These are phyloP conservation scores for Sphaeridia pumilis DNA, from an alignment of 2,888 invertebrate genomes.

Conservation along the genomic window DNA sequence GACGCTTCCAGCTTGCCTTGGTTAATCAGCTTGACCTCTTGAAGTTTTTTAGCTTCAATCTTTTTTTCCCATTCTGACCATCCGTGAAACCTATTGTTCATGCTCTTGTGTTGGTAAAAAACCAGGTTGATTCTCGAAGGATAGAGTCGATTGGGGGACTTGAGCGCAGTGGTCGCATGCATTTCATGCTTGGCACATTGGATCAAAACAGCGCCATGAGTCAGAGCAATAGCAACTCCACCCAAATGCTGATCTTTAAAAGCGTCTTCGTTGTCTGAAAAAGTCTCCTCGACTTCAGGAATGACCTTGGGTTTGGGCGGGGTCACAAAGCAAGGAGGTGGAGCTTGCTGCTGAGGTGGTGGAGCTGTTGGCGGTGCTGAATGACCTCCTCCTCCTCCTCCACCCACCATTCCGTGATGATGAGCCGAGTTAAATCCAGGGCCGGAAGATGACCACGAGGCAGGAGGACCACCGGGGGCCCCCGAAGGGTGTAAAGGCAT, in stretches of 20 bases:
- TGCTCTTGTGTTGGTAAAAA: conserved; percentile 88
- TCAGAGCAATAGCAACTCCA: conserved; percentile 85
- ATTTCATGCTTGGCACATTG: conserved; percentile 95
- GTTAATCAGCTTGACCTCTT: conserved; percentile 37
- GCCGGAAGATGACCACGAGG: not conserved
- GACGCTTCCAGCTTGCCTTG: conserved; percentile 36
- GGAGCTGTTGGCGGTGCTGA: conserved; percentile 53
- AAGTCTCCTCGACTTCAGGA: conserved; percentile 37
- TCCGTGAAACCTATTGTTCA: conserved; percentile 80
- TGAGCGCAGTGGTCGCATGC: conserved; percentile 86
- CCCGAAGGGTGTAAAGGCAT: not conserved
- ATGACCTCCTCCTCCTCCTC: too few relatives aligned
- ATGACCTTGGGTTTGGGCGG: conserved; percentile 35
- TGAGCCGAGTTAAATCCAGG: not conserved
- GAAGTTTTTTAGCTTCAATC: conserved; percentile 63
- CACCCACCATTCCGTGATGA: not conserved
- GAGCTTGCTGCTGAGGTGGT: conserved; percentile 1
- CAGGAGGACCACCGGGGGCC: not conserved
- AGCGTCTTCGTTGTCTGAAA: conserved; percentile 54
- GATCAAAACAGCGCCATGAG: conserved; percentile 87
- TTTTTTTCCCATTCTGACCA: conserved; percentile 86
- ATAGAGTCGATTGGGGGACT: conserved; percentile 69
- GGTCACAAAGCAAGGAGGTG: conserved; percentile 33
- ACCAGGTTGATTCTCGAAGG: conserved; percentile 88
- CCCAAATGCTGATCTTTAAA: conserved; percentile 86